Evolutionary conservation across 92 coral and sea anemone genomes (phyloP).

Genomic region (Umimayanthus kanabou): DNA sequence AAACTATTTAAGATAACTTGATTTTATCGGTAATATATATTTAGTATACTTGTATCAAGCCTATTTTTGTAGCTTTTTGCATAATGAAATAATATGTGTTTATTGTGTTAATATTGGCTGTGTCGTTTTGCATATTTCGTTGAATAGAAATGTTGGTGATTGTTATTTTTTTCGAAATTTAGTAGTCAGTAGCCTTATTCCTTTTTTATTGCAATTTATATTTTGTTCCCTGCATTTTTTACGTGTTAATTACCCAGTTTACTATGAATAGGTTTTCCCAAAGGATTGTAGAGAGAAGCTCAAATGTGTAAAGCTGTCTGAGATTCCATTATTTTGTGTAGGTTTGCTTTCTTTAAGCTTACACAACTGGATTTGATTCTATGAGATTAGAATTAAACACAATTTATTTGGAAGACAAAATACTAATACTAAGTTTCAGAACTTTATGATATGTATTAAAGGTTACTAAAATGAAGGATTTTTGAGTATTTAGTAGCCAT

Average conservation of each 20-base stretch:
- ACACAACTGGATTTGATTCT: background rate
- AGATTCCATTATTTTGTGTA: background rate
- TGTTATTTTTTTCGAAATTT: background rate
- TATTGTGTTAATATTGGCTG: background rate
- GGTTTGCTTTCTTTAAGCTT: background rate
- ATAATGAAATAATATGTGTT: no score
- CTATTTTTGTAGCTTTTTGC: background rate
- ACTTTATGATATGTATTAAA: no score
- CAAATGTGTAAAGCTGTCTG: background rate
- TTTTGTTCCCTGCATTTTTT: background rate
- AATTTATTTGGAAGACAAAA: background rate
- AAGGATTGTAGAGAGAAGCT: background rate
- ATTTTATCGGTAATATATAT: background rate
- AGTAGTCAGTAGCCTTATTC: background rate
- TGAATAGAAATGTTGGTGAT: background rate
- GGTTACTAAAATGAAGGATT: background rate
- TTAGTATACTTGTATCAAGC: background rate
- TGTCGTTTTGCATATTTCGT: background rate
- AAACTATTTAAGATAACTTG: background rate
- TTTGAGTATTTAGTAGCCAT: background rate
- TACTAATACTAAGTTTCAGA: background rate
- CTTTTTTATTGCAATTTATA: no score
- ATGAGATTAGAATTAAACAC: background rate
- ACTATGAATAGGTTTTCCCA: background rate
- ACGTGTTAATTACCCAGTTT: no score